Evolutionary conservation across 2,113 vertebrate genomes (phyloP), one percentile per base, ranked within the genome.

Genomic region (Hiodon alosoides): DNA sequence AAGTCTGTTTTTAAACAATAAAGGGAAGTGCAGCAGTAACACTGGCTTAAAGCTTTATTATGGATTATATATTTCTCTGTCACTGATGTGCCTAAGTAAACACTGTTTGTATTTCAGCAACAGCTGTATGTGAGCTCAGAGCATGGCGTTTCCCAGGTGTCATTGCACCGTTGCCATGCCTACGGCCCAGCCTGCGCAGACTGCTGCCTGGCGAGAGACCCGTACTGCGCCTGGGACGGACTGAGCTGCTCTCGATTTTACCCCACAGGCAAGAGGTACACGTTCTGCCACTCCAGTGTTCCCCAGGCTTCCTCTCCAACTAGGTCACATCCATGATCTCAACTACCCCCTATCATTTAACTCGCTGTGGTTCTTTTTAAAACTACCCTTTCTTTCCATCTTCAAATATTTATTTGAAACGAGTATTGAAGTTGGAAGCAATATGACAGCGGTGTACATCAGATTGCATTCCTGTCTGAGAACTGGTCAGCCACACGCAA

Each of bases 181-280:
- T 99, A 99, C 0, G 97, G 97, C 0, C 91, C 93, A 0, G 97
- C 97, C 46, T 99, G 97, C 0, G 97, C 97, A 0, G 97, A 99
- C 88, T 99, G 97, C 89, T 99, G 97, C 86, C 92, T 99, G 0
- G 97, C 97, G 17, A 86, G 97, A 50, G 97, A 99, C 71, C 97
- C 97, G 0, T 99, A 99, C 87, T 99, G 97, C 0, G 97, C 97
- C 77, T 99, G 97, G 97, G 97, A 99, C 2, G 97, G 97, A n/a
- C 92, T 85, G 74, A 93, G 92, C 81, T 99, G 97, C 86, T 97
- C 97, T 5, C 93, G 94, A 74, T 99, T 98, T 84, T 99, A 98
- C 69, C 95, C 95, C 59, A 95, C 93, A 0, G 94, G 95, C 4
- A 99, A 99, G 85, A 94, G 97, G 97, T 98, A 75, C 85, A 64